A percentile compares a stretch with the other conserved stretches of the same genome.
Evolutionary conservation across 2,797 vertebrate species (phyloP).

Genomic region (Mormyrops attenuatus): DNA sequence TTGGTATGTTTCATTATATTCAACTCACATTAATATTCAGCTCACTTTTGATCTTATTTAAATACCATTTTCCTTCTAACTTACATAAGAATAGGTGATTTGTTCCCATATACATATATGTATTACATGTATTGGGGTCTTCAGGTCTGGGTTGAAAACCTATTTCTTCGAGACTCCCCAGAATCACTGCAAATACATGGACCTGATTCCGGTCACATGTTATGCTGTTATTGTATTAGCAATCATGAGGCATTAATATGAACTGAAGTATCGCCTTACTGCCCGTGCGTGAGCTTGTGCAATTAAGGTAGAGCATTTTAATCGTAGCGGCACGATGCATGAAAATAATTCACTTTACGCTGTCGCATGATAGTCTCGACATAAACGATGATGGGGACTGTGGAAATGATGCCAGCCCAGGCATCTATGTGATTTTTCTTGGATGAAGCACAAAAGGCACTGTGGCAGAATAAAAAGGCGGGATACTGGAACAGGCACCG

Average conservation of each 20-base stretch:
- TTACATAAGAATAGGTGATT: background rate
- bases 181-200: background rate
- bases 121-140: background rate
- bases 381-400: background rate
- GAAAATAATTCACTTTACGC: background rate
- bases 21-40: background rate
- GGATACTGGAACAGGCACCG: background rate
- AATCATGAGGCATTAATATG: background rate
- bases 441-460: background rate
- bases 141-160: background rate
- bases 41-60: background rate
- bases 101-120: background rate
- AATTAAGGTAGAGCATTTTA: background rate
- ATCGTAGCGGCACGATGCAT: background rate
- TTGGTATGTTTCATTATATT: background rate
- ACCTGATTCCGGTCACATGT: background rate
- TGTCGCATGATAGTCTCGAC: background rate
- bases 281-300: background rate
- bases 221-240: background rate
- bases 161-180: background rate
- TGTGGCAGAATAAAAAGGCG: constrained; percentile 5
- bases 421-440: background rate
- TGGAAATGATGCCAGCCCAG: background rate
- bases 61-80: background rate
- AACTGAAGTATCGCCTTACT: background rate